Base-by-base conservation (phyloP, 2,113 vertebrate genomes). In the Engystomops pustulosus region DNA sequence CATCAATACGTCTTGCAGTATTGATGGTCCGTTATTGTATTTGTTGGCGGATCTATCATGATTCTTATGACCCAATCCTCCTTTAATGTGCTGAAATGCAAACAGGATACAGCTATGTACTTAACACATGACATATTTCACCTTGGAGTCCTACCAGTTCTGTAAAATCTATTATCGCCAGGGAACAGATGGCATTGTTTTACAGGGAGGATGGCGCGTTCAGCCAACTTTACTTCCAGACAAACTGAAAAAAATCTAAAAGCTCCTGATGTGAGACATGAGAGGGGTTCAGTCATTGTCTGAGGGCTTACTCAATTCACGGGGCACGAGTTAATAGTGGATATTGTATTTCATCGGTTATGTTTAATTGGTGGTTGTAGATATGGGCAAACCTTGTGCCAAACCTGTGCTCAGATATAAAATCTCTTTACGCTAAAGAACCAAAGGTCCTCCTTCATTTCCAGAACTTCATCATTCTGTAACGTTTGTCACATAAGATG, bases 141-240 rank as follows among this genome's bases (percentile, higher is more conserved):
- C 58, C 60, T 65, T 65, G 60, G 60, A 65, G 27, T 65, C 60
- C 30, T 15, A 65, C 27, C 60, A 65, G 30, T 65, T 65, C 17
- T 32, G 34, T 32, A 65, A 65, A 65, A 65, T 34, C 60, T 65
- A 65, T 65, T 65, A 65, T 32, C 60, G 34, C 60, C 60, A 32
- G 14, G 30, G 60, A 32, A 18, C 60, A 65, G 60, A 65, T 65
- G 60, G 60, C 15, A 65, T 65, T 18, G 14, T 65, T 65, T 65
- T 65, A 62, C 30, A 32, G 1, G 5, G 67, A 38, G 65, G 36
- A 68, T 68, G 18, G 65, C 34, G 65, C 17, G 14, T 18, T 34
- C 25, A 68, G 34, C 15, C 18, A 38, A 38, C 17, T 17, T 32
- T 4, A 65, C 60, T 65, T 65, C 30, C 60, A 18, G 30, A 65